Percentiles rank a stretch among this genome's conserved stretches.
Conservation (phyloP, 2,113 vertebrate species). For the Ceyx margarethae region DNA sequence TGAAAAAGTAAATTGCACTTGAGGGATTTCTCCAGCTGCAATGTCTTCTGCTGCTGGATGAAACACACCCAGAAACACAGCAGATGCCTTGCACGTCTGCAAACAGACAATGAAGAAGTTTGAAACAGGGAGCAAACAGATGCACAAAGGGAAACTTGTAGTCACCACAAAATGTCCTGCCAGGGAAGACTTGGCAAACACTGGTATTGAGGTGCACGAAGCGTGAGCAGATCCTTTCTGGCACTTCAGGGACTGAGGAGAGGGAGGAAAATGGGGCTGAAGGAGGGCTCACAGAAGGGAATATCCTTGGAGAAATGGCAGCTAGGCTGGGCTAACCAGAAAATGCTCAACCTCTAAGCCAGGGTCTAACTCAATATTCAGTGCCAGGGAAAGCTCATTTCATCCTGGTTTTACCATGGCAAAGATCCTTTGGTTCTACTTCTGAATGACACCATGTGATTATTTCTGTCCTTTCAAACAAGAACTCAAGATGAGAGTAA, state of each 20-base stretch:
- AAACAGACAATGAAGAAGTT: not conserved
- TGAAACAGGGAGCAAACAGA: not conserved
- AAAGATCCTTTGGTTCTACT: not conserved
- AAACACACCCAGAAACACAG: not conserved
- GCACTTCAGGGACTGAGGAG: not conserved
- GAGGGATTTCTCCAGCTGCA: not conserved
- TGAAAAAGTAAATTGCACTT: not conserved
- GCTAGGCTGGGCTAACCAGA: not conserved
- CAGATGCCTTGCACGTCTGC: not conserved
- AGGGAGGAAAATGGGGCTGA: not conserved
- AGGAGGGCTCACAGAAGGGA: not conserved
- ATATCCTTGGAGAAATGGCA: not conserved
- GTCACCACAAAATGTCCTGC: constrained; percentile 21
- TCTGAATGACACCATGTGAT: not conserved
- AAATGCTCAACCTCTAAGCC: not conserved
- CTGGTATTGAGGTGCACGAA: constrained; percentile 19
- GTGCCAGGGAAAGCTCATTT: not conserved
- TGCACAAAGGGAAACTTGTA: not conserved
- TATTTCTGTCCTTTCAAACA: not conserved
- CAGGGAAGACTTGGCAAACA: not conserved
- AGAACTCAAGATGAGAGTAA: not conserved
- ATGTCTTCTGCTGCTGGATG: not conserved
- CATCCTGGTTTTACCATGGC: not conserved
- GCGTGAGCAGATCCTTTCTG: constrained; percentile 38
- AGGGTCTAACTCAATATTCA: not conserved